Evolutionary conservation across 2,888 invertebrate species (phyloP), one percentile per base, ranked within the genome.

Genomic region (Standfussiana lucernea): DNA sequence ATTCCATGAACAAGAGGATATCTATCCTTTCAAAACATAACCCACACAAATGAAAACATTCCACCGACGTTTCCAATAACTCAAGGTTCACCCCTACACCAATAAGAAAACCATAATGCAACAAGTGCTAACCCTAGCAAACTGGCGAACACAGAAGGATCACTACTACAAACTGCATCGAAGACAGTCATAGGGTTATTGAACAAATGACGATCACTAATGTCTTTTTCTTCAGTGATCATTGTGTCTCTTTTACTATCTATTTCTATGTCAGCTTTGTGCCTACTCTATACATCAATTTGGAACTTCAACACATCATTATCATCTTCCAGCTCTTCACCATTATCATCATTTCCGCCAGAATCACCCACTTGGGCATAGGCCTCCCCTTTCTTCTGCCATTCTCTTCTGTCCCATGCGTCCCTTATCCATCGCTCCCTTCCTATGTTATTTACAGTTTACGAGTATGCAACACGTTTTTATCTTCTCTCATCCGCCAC

Each of bases 111-210:
- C 73, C 73, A 84, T 75, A 65, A 80, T 70, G 87, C 89, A 87
- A 87, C 87, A 87, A 88, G 87, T 87, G 79, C 56, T n/a, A 74
- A 79, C 76, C 72, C 67, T 67, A 62, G 37, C 10, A n/a, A n/a
- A 2, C 35, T 42, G 13, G 3, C 1, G 67, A 37, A 13, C 1
- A 35, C 66, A 86, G 83, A 84, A 86, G 84, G 21, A 18, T 45
- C 18, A 66, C 15, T 21, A 11, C 10, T 11, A 21, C 32, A 59
- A 18, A 21, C 21, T 61, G 32, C 10, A 5, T 61, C 15, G 61
- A 61, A 61, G 61, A 21, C 21, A 5, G 21, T 10, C 1, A 3
- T 3, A 32, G 21, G 18, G 21, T 32, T 32, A 21, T 32, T 61
- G 28, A 75, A 47, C 24, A 80, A 78, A 45, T 40, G n/a, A 32